These are phyloP conservation scores for Scalopus aquaticus DNA, from an alignment of 2,113 vertebrate genomes.

Conservation along the genomic window DNA sequence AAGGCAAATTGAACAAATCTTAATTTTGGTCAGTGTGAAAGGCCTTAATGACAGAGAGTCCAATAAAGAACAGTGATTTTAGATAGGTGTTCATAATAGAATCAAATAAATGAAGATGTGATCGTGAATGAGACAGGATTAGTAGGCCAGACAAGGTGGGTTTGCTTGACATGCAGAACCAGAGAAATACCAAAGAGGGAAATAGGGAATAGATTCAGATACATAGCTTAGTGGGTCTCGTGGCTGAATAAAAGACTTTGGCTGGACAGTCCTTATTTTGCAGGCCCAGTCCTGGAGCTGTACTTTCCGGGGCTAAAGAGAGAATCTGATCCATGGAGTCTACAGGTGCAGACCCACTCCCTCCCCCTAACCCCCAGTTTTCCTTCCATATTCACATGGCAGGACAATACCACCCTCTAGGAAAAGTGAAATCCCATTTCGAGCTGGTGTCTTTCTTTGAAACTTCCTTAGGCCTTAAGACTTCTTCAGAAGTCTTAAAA, in stretches of 20 bases:
- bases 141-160: background rate
- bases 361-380: background rate
- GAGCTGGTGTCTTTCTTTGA: background rate
- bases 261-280: background rate
- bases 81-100: background rate
- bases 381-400: background rate
- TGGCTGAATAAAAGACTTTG: background rate
- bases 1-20: conserved; percentile 43
- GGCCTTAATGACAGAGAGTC: conserved; percentile 36
- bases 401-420: background rate
- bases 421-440: background rate
- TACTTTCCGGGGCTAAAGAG: background rate
- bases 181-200: conserved; percentile 13
- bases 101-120: conserved; percentile 21
- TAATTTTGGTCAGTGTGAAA: conserved; percentile 22
- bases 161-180: background rate
- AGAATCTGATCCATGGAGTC: background rate
- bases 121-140: background rate
- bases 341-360: background rate
- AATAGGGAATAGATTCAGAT: background rate
- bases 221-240: background rate
- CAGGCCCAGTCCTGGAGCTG: background rate
- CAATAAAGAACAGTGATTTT: background rate
- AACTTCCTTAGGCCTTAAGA: background rate
- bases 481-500: conserved; percentile 42